Conservation (phyloP, 2,888 invertebrate species). For the Pyralis farinalis region DNA sequence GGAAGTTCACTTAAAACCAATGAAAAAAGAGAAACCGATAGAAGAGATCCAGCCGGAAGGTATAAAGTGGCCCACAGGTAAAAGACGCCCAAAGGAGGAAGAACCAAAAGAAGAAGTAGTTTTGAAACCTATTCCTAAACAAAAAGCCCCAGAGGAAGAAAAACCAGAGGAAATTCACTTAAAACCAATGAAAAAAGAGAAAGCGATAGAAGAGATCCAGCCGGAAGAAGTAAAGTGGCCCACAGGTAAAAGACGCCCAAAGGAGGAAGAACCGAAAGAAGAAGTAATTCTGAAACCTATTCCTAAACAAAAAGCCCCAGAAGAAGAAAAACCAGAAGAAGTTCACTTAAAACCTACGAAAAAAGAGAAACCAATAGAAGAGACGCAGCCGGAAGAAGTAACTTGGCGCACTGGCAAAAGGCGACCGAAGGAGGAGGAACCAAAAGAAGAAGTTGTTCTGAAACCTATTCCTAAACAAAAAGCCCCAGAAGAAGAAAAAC, state of each 20-base stretch:
- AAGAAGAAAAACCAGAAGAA: slow-evolving; percentile 38
- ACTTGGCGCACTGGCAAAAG: slow-evolving; percentile 40
- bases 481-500: slow-evolving; percentile 42
- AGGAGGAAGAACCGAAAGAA: slow-evolving; percentile 45
- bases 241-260: slow-evolving; percentile 41
- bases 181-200: slow-evolving; percentile 39
- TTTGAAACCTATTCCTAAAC: slow-evolving; percentile 49
- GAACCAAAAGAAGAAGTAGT: slow-evolving; percentile 50
- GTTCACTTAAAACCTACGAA: slow-evolving; percentile 28
- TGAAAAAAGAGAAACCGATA: slow-evolving; percentile 18
- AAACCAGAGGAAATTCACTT: slow-evolving; percentile 44
- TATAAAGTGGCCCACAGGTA: slow-evolving; percentile 30
- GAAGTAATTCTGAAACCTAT: slow-evolving; percentile 36
- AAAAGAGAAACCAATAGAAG: slow-evolving; percentile 31
- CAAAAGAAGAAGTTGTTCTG: slow-evolving; percentile 44
- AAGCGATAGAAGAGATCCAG: slow-evolving; percentile 28
- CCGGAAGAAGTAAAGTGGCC: slow-evolving; percentile 38
- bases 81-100: slow-evolving; percentile 29
- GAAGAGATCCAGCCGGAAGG: slow-evolving; percentile 52
- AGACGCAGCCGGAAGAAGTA: slow-evolving; percentile 32
- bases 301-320: slow-evolving; percentile 34
- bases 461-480: slow-evolving; percentile 50
- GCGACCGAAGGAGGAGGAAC: slow-evolving; percentile 32
- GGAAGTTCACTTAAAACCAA: slow-evolving; percentile 33
- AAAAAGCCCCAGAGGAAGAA: slow-evolving; percentile 36